A percentile compares a stretch with the other conserved stretches of the same genome.
Evolutionary conservation across 1,140 invertebrate genomes (phyloP).

Genomic region (Coboldia fuscipes): DNA sequence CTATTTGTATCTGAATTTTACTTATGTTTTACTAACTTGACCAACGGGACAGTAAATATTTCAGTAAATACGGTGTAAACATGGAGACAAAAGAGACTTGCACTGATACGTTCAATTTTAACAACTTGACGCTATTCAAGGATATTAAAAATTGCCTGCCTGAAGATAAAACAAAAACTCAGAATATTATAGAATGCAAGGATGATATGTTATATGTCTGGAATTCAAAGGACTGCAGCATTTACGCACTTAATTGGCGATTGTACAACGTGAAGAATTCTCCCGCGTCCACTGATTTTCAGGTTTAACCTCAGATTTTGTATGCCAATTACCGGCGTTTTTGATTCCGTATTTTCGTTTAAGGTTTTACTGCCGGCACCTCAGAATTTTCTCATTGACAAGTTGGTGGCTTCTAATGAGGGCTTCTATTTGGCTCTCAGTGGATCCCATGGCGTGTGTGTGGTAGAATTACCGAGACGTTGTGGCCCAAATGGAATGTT

Average conservation of each 20-base stretch:
- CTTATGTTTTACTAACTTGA: too few species aligned
- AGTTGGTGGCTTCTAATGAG: constrained; percentile 17
- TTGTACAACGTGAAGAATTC: constrained; percentile 6
- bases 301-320: constrained; percentile 7
- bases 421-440: constrained; percentile 15
- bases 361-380: constrained; percentile 5
- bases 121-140: constrained; percentile 11
- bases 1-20: too few species aligned
- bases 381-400: constrained; percentile 17
- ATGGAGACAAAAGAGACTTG: constrained; percentile 8
- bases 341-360: background rate
- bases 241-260: constrained; percentile 16
- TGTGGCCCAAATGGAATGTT: constrained; percentile 18
- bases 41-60: too few species aligned
- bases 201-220: constrained; percentile 18
- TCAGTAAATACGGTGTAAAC: too few species aligned
- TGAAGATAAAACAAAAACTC: constrained; percentile 8
- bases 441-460: constrained; percentile 16
- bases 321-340: background rate
- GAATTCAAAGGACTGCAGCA: constrained; percentile 10
- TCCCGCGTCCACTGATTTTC: too few species aligned
- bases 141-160: constrained; percentile 13
- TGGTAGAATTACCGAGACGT: constrained; percentile 21
- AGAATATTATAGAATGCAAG: constrained; percentile 17
- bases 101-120: constrained; percentile 12